Conservation (phyloP, 2,888 invertebrate genomes). For the Yponomeuta malinellus region DNA sequence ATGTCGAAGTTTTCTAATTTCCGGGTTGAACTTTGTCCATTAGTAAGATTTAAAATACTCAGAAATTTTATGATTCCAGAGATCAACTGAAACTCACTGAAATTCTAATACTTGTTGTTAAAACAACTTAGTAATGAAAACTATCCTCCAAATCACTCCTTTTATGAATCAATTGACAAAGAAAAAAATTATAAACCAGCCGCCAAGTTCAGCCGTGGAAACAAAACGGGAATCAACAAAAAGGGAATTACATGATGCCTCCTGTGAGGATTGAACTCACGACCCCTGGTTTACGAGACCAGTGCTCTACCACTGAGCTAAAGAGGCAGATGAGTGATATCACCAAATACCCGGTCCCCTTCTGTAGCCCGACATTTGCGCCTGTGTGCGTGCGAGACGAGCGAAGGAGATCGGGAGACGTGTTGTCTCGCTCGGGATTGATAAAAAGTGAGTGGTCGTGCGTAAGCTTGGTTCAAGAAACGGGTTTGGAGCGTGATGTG, state of each 20-base stretch:
- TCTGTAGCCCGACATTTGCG: slow-evolving; percentile 20
- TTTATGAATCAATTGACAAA: no score
- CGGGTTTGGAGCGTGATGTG: background rate
- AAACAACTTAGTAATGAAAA: no score
- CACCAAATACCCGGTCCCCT: slow-evolving; percentile 43
- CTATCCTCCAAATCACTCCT: no score
- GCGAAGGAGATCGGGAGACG: slow-evolving; percentile 1
- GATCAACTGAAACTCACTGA: no score
- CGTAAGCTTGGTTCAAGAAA: background rate
- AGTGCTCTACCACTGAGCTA: slow-evolving; percentile 90
- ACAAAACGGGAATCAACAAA: background rate
- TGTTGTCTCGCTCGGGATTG: background rate
- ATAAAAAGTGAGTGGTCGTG: background rate
- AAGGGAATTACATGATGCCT: slow-evolving; percentile 61
- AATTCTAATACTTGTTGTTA: no score
- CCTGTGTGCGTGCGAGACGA: background rate
- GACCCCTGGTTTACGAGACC: slow-evolving; percentile 91
- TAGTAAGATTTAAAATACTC: no score
- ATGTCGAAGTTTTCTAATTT: no score
- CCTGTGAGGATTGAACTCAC: slow-evolving; percentile 89
- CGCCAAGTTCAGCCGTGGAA: no score
- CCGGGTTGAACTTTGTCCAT: no score
- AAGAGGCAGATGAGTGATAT: slow-evolving; percentile 74
- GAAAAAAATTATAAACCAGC: no score
- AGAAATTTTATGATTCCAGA: no score